Base-by-base conservation (phyloP, 2,888 invertebrate genomes). In the Shargacucullia verbasci region DNA sequence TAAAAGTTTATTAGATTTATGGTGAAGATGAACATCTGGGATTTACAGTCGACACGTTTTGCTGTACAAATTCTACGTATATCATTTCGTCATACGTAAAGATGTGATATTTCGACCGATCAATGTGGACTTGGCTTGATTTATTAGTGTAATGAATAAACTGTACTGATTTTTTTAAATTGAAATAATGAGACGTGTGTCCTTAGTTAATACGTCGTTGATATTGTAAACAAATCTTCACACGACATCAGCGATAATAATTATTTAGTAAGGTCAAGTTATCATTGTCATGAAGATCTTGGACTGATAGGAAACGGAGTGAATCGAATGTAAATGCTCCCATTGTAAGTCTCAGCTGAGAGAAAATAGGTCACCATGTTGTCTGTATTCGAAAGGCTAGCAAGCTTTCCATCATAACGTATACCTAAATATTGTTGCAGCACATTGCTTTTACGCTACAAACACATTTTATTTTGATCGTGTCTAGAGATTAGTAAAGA, bases 21-120 rank as follows among this genome's bases (percentile, higher is more conserved):
- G 75, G 65, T 60, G 72, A 73, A 66, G 68, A 70, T 49, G 52
- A 73, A 76, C 80, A 81, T 76, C 75, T 82, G 82, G 71, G 63
- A 63, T 79, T 79, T 66, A 76, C 49, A 56, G 44, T 61, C 57
- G 48, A 37, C 55, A 60, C 54, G 62, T 61, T 59, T 59, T 43
- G 55, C 41, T 46, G 12, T 71, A 63, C 55, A 52, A 48, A 63
- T 77, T 65, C 61, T 62, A 49, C 53, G 54, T 65, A 20, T 20
- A 20, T 20, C 20, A 20, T 20, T 4, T 20, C 20, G 20, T 20
- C 20, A 20, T 20, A 20, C 20, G 2, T 20, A 20, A 20, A 20
- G 20, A 20, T 20, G 20, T 4, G 20, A 20, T 20, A 20, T 20
- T 20, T 20, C 4, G 20, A 4, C 4, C 20, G 4, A 20, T 20